Conservation (phyloP, 2,888 invertebrate species). For the Drosophila quinaria region DNA sequence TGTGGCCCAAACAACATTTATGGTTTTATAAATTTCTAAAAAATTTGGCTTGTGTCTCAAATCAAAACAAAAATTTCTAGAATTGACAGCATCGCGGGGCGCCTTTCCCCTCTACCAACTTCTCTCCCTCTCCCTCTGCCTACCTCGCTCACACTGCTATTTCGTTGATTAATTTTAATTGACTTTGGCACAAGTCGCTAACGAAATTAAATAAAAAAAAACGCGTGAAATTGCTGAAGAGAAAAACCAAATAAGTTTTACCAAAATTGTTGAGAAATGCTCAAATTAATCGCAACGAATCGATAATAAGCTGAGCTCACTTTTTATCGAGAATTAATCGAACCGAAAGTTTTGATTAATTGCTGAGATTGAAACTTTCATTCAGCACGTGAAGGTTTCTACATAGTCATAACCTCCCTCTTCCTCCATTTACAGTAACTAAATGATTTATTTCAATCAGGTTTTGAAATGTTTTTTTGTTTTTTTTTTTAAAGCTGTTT, state of each 20-base stretch:
- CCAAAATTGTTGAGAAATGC: conserved; percentile 18
- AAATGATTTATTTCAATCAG: conserved; percentile 13
- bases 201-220: conserved; percentile 30
- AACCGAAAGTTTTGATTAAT: conserved; percentile 4
- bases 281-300: conserved; percentile 45
- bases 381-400: not conserved
- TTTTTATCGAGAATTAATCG: conserved; percentile 9
- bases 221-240: conserved; percentile 63
- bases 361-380: conserved; percentile 6
- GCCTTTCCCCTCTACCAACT: conserved; percentile 17
- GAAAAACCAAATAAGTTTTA: not conserved
- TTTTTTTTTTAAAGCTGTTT: not conserved
- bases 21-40: conserved; percentile 49
- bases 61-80: conserved; percentile 67
- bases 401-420: not conserved
- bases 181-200: conserved; percentile 72
- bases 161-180: conserved; percentile 66
- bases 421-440: not conserved
- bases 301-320: conserved; percentile 34
- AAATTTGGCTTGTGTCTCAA: conserved; percentile 75
- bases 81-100: conserved; percentile 67
- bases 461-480: not conserved
- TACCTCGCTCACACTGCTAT: not conserved
- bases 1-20: conserved; percentile 59
- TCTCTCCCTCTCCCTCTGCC: not conserved